Evolutionary conservation across 2,888 invertebrate species (phyloP).

Genomic region (Thalpophila matura): DNA sequence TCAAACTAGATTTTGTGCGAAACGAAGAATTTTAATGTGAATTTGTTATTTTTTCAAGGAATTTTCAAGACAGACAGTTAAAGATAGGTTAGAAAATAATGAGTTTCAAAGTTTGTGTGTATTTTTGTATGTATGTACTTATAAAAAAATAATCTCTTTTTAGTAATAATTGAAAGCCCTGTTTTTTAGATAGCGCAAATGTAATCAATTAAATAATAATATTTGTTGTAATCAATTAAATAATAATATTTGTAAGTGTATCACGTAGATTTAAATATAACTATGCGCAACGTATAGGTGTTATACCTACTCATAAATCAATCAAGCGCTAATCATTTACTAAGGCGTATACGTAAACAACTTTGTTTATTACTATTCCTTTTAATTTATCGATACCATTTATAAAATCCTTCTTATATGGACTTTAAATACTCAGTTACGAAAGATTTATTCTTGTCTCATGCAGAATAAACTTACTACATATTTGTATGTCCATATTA

Average conservation of each 20-base stretch:
- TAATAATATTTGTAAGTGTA: background rate
- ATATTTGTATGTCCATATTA: too few species aligned
- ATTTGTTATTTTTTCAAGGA: background rate
- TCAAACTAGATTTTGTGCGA: background rate
- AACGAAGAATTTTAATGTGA: background rate
- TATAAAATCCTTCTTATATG: too few species aligned
- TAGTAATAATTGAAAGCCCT: too few species aligned
- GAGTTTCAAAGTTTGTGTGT: too few species aligned
- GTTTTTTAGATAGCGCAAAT: background rate
- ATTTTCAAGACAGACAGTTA: too few species aligned
- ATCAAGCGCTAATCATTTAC: conserved; percentile 26
- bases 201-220: background rate
- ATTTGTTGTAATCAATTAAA: conserved; percentile 1
- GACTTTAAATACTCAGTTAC: too few species aligned
- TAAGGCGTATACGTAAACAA: conserved; percentile 7
- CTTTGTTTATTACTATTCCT: conserved; percentile 16
- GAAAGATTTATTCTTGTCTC: conserved; percentile 11
- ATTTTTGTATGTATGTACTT: too few species aligned
- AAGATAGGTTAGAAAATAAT: too few species aligned
- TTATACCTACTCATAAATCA: conserved; percentile 32
- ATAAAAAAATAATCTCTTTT: too few species aligned
- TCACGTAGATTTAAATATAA: conserved; percentile 8
- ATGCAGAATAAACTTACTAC: too few species aligned
- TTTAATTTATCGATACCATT: background rate
- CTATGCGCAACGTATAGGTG: background rate